phyloP scores from a whole-genome alignment of 1,140 invertebrate species.

The Drosophila teissieri region DNA sequence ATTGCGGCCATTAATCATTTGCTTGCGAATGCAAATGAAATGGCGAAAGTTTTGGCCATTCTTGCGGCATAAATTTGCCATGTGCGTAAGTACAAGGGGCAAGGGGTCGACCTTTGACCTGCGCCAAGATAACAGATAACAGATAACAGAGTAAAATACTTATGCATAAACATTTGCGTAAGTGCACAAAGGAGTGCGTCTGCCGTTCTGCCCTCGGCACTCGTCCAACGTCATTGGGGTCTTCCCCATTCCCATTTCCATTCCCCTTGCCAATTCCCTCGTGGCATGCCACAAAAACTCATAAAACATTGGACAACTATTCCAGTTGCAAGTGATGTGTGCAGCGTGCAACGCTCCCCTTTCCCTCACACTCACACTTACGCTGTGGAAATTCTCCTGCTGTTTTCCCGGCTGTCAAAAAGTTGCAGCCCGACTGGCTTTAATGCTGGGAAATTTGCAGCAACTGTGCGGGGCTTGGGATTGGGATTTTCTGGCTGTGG shows the following conservation, averaged over 20 bases:
- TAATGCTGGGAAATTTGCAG: slow-evolving; percentile 17
- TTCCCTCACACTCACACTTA: neutral
- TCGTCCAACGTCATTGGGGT: neutral
- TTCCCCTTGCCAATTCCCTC: too few relatives aligned
- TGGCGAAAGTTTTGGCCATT: slow-evolving; percentile 5
- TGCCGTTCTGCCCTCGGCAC: neutral
- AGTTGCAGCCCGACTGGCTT: slow-evolving; percentile 20
- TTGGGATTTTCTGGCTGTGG: slow-evolving; percentile 7
- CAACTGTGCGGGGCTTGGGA: slow-evolving; percentile 1
- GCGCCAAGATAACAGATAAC: slow-evolving; percentile 19
- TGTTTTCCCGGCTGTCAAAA: slow-evolving; percentile 26
- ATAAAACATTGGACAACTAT: slow-evolving; percentile 37
- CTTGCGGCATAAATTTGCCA: neutral
- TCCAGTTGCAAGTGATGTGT: slow-evolving; percentile 20
- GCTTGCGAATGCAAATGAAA: slow-evolving; percentile 26
- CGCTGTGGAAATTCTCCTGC: neutral
- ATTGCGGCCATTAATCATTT: slow-evolving; percentile 26
- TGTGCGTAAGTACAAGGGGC: slow-evolving; percentile 6
- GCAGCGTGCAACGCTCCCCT: neutral
- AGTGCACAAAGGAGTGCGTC: slow-evolving; percentile 18
- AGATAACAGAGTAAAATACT: slow-evolving; percentile 46
- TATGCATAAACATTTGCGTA: slow-evolving; percentile 36
- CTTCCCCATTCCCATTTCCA: neutral
- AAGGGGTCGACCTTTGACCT: slow-evolving; percentile 17
- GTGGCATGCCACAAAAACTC: slow-evolving; percentile 31